Base-by-base conservation (phyloP, 2,888 invertebrate species). In the Ophion ventricosus region DNA sequence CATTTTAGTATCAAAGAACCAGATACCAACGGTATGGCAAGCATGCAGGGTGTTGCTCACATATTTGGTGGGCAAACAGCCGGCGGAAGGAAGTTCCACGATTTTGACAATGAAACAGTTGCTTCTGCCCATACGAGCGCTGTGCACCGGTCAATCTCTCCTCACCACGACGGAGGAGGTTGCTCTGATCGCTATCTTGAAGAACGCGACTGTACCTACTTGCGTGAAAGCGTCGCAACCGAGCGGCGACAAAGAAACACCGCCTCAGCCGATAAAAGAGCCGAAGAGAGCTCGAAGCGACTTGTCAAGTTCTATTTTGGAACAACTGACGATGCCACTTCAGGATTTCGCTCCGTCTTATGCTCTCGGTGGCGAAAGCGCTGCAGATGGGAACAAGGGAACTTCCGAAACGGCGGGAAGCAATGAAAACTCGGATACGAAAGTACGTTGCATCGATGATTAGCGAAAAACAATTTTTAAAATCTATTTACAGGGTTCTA, bases 131-230 rank as follows among this genome's bases (percentile, higher is more conserved):
- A 96, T 97, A 89, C 95, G 96, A 88, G 95, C 96, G 77, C 95
- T 97, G 89, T 97, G 97, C 91, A 95, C 96, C 82, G 96, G 96
- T 67, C 95, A 95, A 72, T 96, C 96, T 72, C 94, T 96, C 84
- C 95, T 97, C 85, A 95, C 96, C 26, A 95, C 96, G 88, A 95
- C 96, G 40, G 98, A 98, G 93, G 95, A 97, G 91, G 95, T 96
- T 73, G 95, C 96, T 56, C 94, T 98, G 87, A 96, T 97, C 56
- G 96, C 97, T 66, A 95, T 96, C 56, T 95, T 98, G 93, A 98
- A 97, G 89, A 95, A 95, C 82, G 95, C 96, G 79, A 95, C 95
- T 90, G 91, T 95, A 84, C 96, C 96, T 17, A 91, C 94, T 5
- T 93, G 93, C 79, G 91, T 94, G 69, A 94, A 94, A 84, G 92